Base-by-base conservation (phyloP, 2,888 invertebrate genomes). In the Microplitis deprimator region DNA sequence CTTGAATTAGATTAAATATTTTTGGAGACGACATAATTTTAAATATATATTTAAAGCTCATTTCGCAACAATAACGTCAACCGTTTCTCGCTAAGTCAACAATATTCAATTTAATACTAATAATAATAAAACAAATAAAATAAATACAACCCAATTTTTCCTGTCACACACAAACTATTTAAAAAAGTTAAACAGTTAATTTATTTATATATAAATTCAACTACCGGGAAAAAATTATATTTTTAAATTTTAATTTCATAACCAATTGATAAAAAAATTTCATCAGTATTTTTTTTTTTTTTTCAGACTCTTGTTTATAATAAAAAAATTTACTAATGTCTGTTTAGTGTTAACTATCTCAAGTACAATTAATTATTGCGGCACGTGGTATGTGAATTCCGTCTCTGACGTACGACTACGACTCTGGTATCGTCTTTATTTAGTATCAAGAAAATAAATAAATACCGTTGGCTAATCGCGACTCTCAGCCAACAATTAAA, bases 11-110 rank as follows among this genome's bases (percentile, higher is more conserved):
- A 13, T 59, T 60, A 64, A 76, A 76, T 76, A 76, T 76, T 76
- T 76, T 76, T 76, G 72, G 68, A 76, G 72, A 20, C 71, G 72
- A 76, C 72, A 76, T 76, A 67, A 72, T 76, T 72, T 60, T 59
- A 61, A n/a, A 72, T 76, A 67, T 71, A 72, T 72, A 65, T 76
- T 69, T 50, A 69, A 64, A 62, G 40, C 13, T 17, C 29, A 29
- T 75, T 61, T 75, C 62, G 75, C 69, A 75, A 75, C 75, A 74
- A 74, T 74, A 67, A 59, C 74, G 67, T 59, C 68, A 68, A 68
- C 13, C 8, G 62, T 20, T 62, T 20, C 13, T 13, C 13, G 13
- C 13, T 50, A 13, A 50, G 13, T 50, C 50, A 50, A 50, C 50
- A 50, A 13, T 13, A 50, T 50, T 50, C 6, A 4, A 50, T 50